These are phyloP conservation scores for Setipinna tenuifilis DNA, from an alignment of 2,797 vertebrate genomes.

Conservation along the genomic window DNA sequence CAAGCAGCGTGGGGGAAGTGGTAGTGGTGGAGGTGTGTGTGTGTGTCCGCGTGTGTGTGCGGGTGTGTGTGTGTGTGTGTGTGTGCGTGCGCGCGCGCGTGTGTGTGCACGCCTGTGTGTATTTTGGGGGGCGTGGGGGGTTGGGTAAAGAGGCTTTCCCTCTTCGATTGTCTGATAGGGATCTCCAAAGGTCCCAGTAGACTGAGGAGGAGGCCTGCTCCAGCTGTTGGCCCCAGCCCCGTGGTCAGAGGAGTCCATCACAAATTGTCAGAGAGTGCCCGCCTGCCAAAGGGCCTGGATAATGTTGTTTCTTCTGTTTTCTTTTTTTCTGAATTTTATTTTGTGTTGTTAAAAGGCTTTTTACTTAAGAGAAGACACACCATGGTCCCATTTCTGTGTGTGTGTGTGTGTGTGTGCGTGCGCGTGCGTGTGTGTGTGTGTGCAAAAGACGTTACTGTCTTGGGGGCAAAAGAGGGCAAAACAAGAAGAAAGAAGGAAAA, in stretches of 20 bases:
- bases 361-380: conserved; percentile 11
- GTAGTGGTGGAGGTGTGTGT: neutral
- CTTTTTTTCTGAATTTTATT: neutral
- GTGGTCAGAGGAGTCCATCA: conserved; percentile 7
- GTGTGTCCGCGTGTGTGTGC: neutral
- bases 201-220: conserved; percentile 25
- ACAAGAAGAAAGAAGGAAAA: neutral
- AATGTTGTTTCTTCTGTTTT: conserved; percentile 9
- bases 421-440: neutral
- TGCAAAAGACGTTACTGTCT: neutral
- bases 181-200: conserved; percentile 46
- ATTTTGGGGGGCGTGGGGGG: neutral
- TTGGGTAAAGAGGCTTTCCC: conserved; percentile 18
- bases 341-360: neutral
- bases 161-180: conserved; percentile 43
- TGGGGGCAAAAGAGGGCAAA: neutral
- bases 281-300: conserved; percentile 1
- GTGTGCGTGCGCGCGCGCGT: too few relatives aligned
- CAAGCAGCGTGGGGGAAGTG: neutral
- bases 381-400: neutral
- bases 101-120: too few relatives aligned
- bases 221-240: conserved; percentile 37
- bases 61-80: too few relatives aligned
- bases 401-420: neutral
- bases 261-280: conserved; percentile 9